Conservation (phyloP, 2,888 invertebrate species). For the Dexiosoma caninum region DNA sequence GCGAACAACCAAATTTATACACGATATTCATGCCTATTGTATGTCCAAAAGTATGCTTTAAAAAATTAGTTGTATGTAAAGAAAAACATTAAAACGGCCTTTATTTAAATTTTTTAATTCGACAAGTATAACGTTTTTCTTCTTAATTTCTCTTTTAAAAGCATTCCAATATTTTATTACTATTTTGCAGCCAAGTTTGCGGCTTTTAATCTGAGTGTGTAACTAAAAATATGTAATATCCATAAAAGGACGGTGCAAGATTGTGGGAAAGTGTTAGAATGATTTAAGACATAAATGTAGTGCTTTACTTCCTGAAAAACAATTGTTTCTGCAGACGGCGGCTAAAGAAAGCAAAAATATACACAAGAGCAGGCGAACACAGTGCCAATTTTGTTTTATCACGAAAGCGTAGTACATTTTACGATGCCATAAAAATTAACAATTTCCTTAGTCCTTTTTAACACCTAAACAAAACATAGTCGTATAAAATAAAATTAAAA, state of each 20-base stretch:
- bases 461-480: constrained; percentile 46
- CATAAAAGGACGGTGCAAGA: constrained; percentile 42
- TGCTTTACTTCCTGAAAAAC: constrained; percentile 9
- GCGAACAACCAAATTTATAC: too few species aligned
- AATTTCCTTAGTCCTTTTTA: constrained; percentile 55
- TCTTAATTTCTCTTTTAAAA: background rate
- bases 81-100: background rate
- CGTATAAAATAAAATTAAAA: background rate
- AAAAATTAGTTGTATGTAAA: background rate
- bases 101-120: background rate
- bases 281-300: constrained; percentile 48
- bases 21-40: too few species aligned
- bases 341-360: too few species aligned
- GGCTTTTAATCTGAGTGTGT: constrained; percentile 42
- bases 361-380: background rate
- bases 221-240: background rate
- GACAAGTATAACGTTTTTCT: background rate
- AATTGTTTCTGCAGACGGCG: background rate
- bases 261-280: constrained; percentile 54
- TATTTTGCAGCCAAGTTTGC: background rate
- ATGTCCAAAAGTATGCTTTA: background rate
- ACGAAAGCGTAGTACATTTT: constrained; percentile 57
- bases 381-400: constrained; percentile 28
- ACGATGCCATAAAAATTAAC: constrained; percentile 63
- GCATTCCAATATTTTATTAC: constrained; percentile 7